Base-by-base conservation (phyloP, 1,140 invertebrate genomes). In the Potamilus streckersoni region DNA sequence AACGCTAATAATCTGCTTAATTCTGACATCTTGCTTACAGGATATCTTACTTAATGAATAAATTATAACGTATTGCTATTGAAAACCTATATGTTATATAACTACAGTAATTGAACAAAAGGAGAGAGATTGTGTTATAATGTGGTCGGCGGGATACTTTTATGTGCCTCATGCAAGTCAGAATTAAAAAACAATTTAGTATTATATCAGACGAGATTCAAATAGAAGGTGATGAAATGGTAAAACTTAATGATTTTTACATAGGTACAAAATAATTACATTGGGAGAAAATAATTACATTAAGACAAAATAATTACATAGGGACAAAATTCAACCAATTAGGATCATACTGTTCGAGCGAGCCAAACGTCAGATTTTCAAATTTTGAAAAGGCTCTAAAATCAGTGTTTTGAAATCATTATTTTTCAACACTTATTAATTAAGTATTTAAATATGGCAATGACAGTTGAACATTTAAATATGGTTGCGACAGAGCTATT, bases 311-410 rank as follows among this genome's bases (percentile, higher is more conserved):
- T 31, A 31, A 31, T 31, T 31, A 31, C 27, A 31, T 31, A 31
- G 2, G 16, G 56, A 58, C 12, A 71, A 60, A 71, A 62, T 49
- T 60, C 17, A 20, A 31, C 58, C 23, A 8, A 31, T 2, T 14
- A 13, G 16, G 20, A 71, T 71, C 14, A 8, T 55, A 14, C 27
- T 2, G 16, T 15, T 71, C 15, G 69, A 71, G 27, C 60, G 2
- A 27, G 62, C 58, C 1, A 20, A 71, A 14, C 17, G 15, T 19
- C 5, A 38, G 1, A 14, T 15, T 60, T 27, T 71, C 58, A 19
- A 62, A 71, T 31, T 61, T 71, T 71, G 57, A 59, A 16, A 71
- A 71, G 15, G 12, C 23, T 4, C 13, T 49, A 16, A 71, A 71
- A 59, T 20, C 2, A 31, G 27, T 31, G 27, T 31, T 31, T 2